A percentile compares a stretch with the other conserved stretches of the same genome.
Evolutionary conservation across 2,888 invertebrate species (phyloP).

Genomic region (Stenodema calcarata): DNA sequence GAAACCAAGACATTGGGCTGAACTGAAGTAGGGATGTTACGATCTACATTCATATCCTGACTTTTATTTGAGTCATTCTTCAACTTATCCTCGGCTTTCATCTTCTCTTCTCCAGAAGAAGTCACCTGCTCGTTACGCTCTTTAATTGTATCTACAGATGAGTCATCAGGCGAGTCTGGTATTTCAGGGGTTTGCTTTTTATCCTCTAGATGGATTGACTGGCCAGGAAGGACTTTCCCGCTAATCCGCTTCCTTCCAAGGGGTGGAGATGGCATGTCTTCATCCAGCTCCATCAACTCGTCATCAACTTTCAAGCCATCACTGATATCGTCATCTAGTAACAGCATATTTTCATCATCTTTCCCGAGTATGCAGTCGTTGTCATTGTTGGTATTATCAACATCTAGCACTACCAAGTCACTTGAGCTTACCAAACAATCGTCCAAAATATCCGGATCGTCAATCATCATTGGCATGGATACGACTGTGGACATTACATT

Average conservation of each 20-base stretch:
- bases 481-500: conserved; percentile 57
- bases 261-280: conserved; percentile 57
- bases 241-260: conserved; percentile 54
- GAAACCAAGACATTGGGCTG: conserved; percentile 53
- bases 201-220: conserved; percentile 60
- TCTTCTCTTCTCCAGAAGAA: conserved; percentile 42
- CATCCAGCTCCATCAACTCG: conserved; percentile 62
- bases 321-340: conserved; percentile 58
- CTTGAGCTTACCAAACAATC: conserved; percentile 55
- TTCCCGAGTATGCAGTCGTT: conserved; percentile 56
- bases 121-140: conserved; percentile 17
- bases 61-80: background rate
- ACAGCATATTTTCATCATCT: conserved; percentile 53
- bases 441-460: conserved; percentile 55
- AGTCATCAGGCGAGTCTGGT: conserved; percentile 65
- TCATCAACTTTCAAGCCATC: conserved; percentile 61
- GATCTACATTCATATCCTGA: conserved; percentile 37
- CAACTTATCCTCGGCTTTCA: conserved; percentile 55
- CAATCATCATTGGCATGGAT: conserved; percentile 57
- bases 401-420: conserved; percentile 56
- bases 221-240: conserved; percentile 62
- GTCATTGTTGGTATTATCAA: conserved; percentile 54
- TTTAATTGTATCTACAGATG: background rate
- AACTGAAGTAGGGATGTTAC: conserved; percentile 43
- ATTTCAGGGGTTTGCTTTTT: conserved; percentile 62